Base-by-base conservation (phyloP, 1,140 invertebrate species). In the Parapsyche elsis region DNA sequence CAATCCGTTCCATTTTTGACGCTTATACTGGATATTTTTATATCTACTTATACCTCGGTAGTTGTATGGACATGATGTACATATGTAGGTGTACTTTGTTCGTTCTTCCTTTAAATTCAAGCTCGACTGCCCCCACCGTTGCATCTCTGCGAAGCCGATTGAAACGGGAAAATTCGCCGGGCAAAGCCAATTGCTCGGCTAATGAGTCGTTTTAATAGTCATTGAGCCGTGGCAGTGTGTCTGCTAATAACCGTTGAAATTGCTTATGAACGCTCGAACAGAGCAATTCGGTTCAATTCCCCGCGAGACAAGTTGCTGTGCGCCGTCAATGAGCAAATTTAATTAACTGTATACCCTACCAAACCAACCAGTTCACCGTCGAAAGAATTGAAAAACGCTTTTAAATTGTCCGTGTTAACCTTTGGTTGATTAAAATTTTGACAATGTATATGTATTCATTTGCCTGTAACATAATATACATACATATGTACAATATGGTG, bases 121-220 rank as follows among this genome's bases (percentile, higher is more conserved):
- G 57, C 57, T 61, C 16, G 14, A 9, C 16, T 61, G 57, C 57
- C 19, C 9, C 9, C 57, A 0, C 24, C 24, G 49, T 26, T 67
- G 64, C 64, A 12, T 67, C 4, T 46, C 49, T 16, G 49, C 2
- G 2, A 12, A 12, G 49, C 12, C 21, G 64, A 10, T 67, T 4
- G 24, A 67, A 67, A 26, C 9, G 64, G 9, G 64, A 67, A 67
- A 67, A 67, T 67, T 26, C 64, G 9, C 64, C 21, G 5, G n/a
- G 9, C 9, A n/a, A 67, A 26, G 21, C 24, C 64, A 67, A 67
- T 67, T 67, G 24, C 23, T 67, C 64, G 21, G 5, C 21, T 67
- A 67, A 67, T 67, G 64, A 67, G 24, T 67, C 64, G 64, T 67
- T 67, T 67, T 67, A 67, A 67, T 67, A 67, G 64, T 67, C 64